Percentiles rank a stretch among this genome's conserved stretches.
Evolutionary conservation across 2,888 invertebrate species (phyloP).

Genomic region (Chesias legatella): DNA sequence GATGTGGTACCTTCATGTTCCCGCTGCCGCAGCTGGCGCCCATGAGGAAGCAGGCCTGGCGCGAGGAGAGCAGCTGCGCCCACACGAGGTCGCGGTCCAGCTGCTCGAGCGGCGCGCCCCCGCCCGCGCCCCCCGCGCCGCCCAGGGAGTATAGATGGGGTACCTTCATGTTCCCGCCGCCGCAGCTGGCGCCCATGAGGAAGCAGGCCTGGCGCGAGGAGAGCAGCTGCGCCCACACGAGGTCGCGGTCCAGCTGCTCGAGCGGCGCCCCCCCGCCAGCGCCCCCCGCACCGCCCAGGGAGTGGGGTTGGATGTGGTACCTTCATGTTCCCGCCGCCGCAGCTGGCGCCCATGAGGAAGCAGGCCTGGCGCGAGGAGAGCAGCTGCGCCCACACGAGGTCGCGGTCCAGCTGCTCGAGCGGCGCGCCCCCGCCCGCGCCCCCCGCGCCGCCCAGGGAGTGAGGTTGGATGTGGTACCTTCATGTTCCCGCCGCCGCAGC

Average conservation of each 20-base stretch:
- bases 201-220: conserved; percentile 95
- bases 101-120: conserved; percentile 89
- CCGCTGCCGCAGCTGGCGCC: conserved; percentile 99
- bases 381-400: conserved; percentile 97
- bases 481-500: conserved; percentile 95
- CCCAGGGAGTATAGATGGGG: conserved; percentile 44
- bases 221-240: conserved; percentile 97
- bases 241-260: conserved; percentile 93
- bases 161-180: conserved; percentile 90
- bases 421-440: conserved; percentile 86
- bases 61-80: conserved; percentile 94
- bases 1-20: conserved; percentile 82
- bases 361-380: conserved; percentile 93
- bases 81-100: conserved; percentile 96
- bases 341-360: conserved; percentile 98
- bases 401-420: conserved; percentile 93
- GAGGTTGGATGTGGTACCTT: conserved; percentile 73
- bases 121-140: conserved; percentile 82
- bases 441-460: conserved; percentile 58
- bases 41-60: conserved; percentile 97
- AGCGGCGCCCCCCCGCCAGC: conserved; percentile 87
- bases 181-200: conserved; percentile 98
- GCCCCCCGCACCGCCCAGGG: conserved; percentile 69
- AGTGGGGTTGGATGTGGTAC: conserved; percentile 46
- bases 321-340: conserved; percentile 93